Evolutionary conservation across 92 coral and sea anemone species (phyloP).

Genomic region (Phenganax marumi): DNA sequence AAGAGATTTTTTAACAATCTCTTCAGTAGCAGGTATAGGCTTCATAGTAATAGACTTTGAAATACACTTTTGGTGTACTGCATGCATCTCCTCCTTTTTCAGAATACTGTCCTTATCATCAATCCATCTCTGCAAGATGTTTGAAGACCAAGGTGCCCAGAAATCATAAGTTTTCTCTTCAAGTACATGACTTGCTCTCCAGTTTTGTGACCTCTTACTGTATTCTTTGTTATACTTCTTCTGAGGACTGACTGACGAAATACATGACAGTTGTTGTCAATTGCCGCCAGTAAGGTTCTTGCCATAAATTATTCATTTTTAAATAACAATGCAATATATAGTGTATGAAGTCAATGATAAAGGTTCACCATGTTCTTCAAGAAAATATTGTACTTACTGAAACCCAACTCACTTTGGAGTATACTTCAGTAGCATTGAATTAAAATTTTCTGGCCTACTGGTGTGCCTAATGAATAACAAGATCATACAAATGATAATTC

Average conservation of each 20-base stretch:
- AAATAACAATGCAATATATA: too few relatives aligned
- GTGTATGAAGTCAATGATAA: too few relatives aligned
- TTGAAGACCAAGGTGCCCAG: conserved; percentile 9
- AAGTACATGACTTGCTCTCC: background rate
- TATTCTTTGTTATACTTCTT: background rate
- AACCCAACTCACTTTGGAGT: conserved; percentile 38
- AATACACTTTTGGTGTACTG: conserved; percentile 16
- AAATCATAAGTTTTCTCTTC: conserved; percentile 8
- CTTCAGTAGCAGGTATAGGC: conserved; percentile 15
- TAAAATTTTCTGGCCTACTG: conserved; percentile 48
- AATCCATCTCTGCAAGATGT: conserved; percentile 3
- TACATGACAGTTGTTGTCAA: conserved; percentile 16
- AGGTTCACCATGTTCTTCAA: background rate
- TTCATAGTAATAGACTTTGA: conserved; percentile 24
- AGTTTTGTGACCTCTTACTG: conserved; percentile 15
- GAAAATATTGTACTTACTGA: conserved; percentile 10
- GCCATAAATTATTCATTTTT: conserved; percentile 5
- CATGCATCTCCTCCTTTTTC: background rate
- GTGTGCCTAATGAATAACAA: conserved; percentile 39
- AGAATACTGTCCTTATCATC: conserved; percentile 17
- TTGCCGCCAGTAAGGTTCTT: conserved; percentile 6
- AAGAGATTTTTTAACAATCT: conserved; percentile 11
- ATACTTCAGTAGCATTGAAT: conserved; percentile 52
- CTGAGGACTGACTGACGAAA: background rate
- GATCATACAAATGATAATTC: too few relatives aligned